Percentiles rank a stretch among this genome's conserved stretches.
phyloP scores from a whole-genome alignment of 2,888 invertebrate species.

The Dastarcus helophoroides region DNA sequence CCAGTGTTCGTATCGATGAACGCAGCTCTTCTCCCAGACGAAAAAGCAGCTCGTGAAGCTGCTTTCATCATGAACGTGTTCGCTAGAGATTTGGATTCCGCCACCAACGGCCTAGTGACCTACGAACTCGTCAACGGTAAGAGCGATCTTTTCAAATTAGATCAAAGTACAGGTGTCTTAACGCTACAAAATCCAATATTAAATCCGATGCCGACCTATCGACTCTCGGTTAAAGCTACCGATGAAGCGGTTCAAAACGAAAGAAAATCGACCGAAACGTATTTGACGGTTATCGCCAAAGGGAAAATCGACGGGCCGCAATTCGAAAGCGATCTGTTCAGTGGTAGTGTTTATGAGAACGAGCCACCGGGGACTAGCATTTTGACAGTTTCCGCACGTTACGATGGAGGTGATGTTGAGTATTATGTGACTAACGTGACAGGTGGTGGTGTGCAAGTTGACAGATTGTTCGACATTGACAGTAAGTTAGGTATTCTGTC shows the following conservation, averaged over 20 bases:
- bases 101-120: constrained; percentile 83
- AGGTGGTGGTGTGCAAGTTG: constrained; percentile 62
- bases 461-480: constrained; percentile 85
- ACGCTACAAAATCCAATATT: constrained; percentile 49
- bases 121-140: constrained; percentile 76
- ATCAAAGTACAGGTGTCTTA: constrained; percentile 69
- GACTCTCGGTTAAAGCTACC: constrained; percentile 75
- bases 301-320: constrained; percentile 32
- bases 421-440: constrained; percentile 86
- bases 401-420: constrained; percentile 58
- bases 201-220: constrained; percentile 62
- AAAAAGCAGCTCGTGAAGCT: constrained; percentile 45
- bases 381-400: constrained; percentile 64
- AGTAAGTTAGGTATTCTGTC: constrained; percentile 77
- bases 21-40: constrained; percentile 63
- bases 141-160: constrained; percentile 66
- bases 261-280: constrained; percentile 76
- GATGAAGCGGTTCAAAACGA: constrained; percentile 87
- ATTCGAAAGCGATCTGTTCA: constrained; percentile 53
- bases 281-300: constrained; percentile 59
- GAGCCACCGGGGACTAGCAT: constrained; percentile 79
- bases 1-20: constrained; percentile 87
- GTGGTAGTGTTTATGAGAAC: constrained; percentile 79
- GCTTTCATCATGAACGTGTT: constrained; percentile 64
- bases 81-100: constrained; percentile 82